Conservation (phyloP, 1,140 invertebrate genomes). For the Eueides isabella region DNA sequence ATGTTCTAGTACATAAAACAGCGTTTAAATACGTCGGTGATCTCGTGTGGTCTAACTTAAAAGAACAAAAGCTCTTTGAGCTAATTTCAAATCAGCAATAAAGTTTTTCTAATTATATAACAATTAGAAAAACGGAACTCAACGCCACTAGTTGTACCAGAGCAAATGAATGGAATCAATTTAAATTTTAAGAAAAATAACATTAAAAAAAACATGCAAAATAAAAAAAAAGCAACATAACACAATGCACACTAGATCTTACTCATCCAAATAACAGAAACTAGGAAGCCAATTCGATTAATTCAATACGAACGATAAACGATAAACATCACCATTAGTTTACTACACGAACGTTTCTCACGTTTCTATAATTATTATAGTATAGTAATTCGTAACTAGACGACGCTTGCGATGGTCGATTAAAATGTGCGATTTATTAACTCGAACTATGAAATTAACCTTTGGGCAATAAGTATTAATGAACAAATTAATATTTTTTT, state of each 20-base stretch:
- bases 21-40: too few species aligned
- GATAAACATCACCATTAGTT: slow-evolving; percentile 32
- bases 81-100: too few species aligned
- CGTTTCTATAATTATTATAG: slow-evolving; percentile 30
- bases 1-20: too few species aligned
- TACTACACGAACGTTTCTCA: slow-evolving; percentile 26
- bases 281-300: slow-evolving; percentile 39
- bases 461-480: background rate
- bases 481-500: background rate
- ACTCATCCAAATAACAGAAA: slow-evolving; percentile 31
- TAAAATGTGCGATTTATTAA: slow-evolving; percentile 14
- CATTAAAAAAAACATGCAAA: background rate
- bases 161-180: too few species aligned
- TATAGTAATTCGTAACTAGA: slow-evolving; percentile 4
- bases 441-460: slow-evolving; percentile 17
- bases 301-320: slow-evolving; percentile 40
- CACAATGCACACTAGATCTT: slow-evolving; percentile 23
- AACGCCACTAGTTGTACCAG: too few species aligned
- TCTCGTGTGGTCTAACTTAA: too few species aligned
- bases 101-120: too few species aligned
- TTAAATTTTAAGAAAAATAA: too few species aligned
- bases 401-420: background rate
- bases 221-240: background rate
- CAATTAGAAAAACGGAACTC: too few species aligned
- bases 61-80: too few species aligned